Evolutionary conservation across 37 sponge, comb jelly and placozoan species (phyloP).

Genomic region (Aplysina aerophoba): DNA sequence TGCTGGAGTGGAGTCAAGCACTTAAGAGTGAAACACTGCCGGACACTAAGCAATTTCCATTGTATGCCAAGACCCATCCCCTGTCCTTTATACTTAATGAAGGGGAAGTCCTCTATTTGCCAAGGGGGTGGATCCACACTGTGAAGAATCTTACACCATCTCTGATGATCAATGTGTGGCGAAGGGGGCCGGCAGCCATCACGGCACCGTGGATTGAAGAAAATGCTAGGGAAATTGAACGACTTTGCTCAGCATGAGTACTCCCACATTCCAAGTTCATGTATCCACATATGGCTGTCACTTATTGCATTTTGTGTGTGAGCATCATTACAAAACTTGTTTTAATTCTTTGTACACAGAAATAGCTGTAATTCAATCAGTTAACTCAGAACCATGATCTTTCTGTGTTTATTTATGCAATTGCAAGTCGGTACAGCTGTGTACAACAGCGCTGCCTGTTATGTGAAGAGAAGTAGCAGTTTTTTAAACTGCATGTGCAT

Average conservation of each 20-base stretch:
- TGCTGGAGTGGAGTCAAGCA: conserved; percentile 83
- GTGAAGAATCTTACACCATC: conserved; percentile 79
- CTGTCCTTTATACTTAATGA: conserved; percentile 58
- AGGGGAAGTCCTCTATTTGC: conserved; percentile 90
- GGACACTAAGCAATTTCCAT: conserved; percentile 66
- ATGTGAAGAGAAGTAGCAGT: too few relatives aligned
- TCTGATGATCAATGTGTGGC: conserved; percentile 89
- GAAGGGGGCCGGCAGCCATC: conserved; percentile 85
- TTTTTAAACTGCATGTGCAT: too few relatives aligned
- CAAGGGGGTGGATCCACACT: conserved; percentile 88
- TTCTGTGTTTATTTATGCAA: too few relatives aligned
- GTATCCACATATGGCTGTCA: too few relatives aligned
- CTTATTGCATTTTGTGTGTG: too few relatives aligned
- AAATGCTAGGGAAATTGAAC: conserved; percentile 53
- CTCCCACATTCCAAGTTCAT: neutral
- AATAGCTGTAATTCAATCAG: too few relatives aligned
- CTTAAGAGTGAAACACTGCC: conserved; percentile 40
- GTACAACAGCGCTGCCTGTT: too few relatives aligned
- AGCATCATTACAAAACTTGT: too few relatives aligned
- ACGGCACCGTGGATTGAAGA: conserved; percentile 63
- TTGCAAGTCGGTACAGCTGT: too few relatives aligned
- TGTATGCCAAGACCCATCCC: conserved; percentile 66
- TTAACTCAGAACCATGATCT: too few relatives aligned
- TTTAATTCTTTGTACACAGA: too few relatives aligned
- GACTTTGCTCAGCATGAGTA: neutral